Conservation (phyloP, 1,140 invertebrate genomes). For the Schlechtendalia chinensis region DNA sequence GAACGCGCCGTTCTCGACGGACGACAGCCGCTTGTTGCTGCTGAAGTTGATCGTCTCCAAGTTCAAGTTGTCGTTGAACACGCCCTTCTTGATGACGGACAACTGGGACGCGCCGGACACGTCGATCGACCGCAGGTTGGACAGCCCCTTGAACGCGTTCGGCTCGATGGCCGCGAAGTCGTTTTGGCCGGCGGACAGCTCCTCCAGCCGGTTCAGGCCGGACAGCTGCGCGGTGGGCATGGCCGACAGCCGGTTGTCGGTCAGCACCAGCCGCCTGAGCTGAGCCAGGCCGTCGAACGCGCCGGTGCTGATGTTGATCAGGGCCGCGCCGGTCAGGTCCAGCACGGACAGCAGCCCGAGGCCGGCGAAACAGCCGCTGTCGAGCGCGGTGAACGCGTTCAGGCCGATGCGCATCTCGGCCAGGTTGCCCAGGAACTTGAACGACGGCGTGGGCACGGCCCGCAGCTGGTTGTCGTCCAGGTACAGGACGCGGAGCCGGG, state of each 20-base stretch:
- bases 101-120: slow-evolving; percentile 72
- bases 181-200: slow-evolving; percentile 79
- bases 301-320: slow-evolving; percentile 71
- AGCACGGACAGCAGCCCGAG: slow-evolving; percentile 71
- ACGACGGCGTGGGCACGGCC: slow-evolving; percentile 70
- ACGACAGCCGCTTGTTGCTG: slow-evolving; percentile 70
- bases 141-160: slow-evolving; percentile 73
- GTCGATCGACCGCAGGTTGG: slow-evolving; percentile 72
- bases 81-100: slow-evolving; percentile 69
- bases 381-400: slow-evolving; percentile 74
- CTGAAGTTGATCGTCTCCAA: slow-evolving; percentile 73
- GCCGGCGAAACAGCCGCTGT: slow-evolving; percentile 72
- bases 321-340: slow-evolving; percentile 74
- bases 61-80: slow-evolving; percentile 76
- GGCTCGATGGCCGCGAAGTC: slow-evolving; percentile 68
- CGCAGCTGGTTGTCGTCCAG: slow-evolving; percentile 82
- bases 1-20: slow-evolving; percentile 72
- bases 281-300: slow-evolving; percentile 71
- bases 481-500: slow-evolving; percentile 72
- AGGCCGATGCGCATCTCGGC: slow-evolving; percentile 80
- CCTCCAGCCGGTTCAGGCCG: slow-evolving; percentile 70
- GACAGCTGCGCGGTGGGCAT: slow-evolving; percentile 75
- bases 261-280: slow-evolving; percentile 71
- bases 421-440: slow-evolving; percentile 69
- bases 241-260: slow-evolving; percentile 71